Percentiles rank a stretch among this genome's conserved stretches.
These are phyloP conservation scores for Mustela lutreola DNA, from an alignment of 2,113 vertebrate genomes.

Conservation along the genomic window DNA sequence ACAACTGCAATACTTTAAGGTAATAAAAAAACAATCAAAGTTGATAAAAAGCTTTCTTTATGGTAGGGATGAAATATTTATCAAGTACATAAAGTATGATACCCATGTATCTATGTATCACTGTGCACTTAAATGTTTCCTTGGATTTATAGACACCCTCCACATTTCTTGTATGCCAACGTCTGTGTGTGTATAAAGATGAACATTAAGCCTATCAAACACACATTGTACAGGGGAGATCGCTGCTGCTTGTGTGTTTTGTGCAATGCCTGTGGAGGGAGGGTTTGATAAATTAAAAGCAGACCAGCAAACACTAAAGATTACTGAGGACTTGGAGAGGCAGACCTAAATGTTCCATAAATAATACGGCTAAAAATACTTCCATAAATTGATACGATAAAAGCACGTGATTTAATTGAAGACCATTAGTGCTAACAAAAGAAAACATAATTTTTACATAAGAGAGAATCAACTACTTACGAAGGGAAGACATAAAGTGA, in stretches of 20 bases:
- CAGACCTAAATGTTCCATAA: conserved; percentile 61
- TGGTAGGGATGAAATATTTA: conserved; percentile 84
- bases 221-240: conserved; percentile 17
- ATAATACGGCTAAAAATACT: conserved; percentile 60
- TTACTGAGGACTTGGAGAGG: conserved; percentile 40
- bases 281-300: conserved; percentile 72
- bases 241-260: conserved; percentile 34
- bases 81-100: conserved; percentile 78
- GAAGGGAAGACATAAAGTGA: conserved; percentile 46
- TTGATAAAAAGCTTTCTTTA: conserved; percentile 83
- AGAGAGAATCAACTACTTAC: conserved; percentile 26
- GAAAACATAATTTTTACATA: conserved; percentile 60
- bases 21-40: conserved; percentile 88
- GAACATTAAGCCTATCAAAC: conserved; percentile 56
- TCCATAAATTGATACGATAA: conserved; percentile 59
- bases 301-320: conserved; percentile 52
- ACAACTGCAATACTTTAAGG: conserved; percentile 98
- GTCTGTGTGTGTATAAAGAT: conserved; percentile 59
- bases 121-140: conserved; percentile 74
- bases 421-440: conserved; percentile 61
- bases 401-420: conserved; percentile 53
- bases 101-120: conserved; percentile 76
- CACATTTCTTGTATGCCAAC: conserved; percentile 66
- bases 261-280: neutral
- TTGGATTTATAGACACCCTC: conserved; percentile 74